Evolutionary conservation across 1,140 invertebrate species (phyloP), one percentile per base, ranked within the genome.

Genomic region (Stegodyphus mimosarum): DNA sequence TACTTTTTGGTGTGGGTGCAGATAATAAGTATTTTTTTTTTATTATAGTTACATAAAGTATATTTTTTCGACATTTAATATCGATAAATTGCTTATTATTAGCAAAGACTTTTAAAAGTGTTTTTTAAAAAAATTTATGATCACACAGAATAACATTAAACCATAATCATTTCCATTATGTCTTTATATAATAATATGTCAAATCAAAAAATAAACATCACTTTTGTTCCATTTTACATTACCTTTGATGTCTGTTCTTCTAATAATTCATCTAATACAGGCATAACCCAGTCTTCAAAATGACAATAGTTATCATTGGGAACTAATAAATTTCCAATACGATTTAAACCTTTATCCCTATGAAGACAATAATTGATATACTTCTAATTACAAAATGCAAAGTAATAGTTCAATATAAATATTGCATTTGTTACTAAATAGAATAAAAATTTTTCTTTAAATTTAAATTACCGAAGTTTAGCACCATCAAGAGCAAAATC

Each of bases 221-320:
- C 33, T 33, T 33, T 33, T 33, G 33, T 33, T 33, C 33, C 33
- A 60, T 10, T 60, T 60, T 60, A 10, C 9, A 60, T 60, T 90
- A 93, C 93, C 87, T 94, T 93, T 86, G 92, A 90, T 87, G 95
- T 93, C 89, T 99, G 98, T 90, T 99, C 97, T 72, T 93, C 90
- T 15, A 99, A 89, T 95, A 99, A 96, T 90, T 95, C 93, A 90
- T 99, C 95, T 18, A 99, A 92, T 88, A 97, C 93, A 0, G 99
- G 99, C 91, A 96, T 97, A 0, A 99, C 92, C 98, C 98, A 99
- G 90, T 99, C 95, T 92, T 99, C 98, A 92, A 99, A 99, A 88
- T 94, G 92, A 89, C 98, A 99, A 91, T 99, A 99, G 92, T 99
- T 99, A 88, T 98, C 94, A 92, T 99, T 99, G 6, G 99, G 98